A percentile compares a stretch with the other conserved stretches of the same genome.
Conservation (phyloP, 2,113 vertebrate species). For the cat (Felis catus) region F.catus_Fca126_mat1.0 CM031423.1:90304001-90304500, state of each 20-base stretch:
- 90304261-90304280: too few relatives aligned
- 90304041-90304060: background rate
- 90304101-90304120: background rate
- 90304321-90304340: background rate
- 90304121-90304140: background rate
- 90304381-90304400: background rate
- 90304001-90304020: accelerated
- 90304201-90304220: accelerated
- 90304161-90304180: accelerated
- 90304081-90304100: background rate
- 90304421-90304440: background rate
- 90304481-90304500: too few relatives aligned
- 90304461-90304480: too few relatives aligned
- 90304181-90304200: background rate
- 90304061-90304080: background rate
- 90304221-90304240: accelerated
- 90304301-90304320: background rate
- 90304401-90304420: background rate
- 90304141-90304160: background rate
- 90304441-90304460: background rate
- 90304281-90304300: background rate
- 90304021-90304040: accelerated
- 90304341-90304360: background rate
- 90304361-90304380: background rate
- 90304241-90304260: background rate